Base-by-base conservation (phyloP, 1,140 invertebrate species). In the Hydropsyche tenuis region DNA sequence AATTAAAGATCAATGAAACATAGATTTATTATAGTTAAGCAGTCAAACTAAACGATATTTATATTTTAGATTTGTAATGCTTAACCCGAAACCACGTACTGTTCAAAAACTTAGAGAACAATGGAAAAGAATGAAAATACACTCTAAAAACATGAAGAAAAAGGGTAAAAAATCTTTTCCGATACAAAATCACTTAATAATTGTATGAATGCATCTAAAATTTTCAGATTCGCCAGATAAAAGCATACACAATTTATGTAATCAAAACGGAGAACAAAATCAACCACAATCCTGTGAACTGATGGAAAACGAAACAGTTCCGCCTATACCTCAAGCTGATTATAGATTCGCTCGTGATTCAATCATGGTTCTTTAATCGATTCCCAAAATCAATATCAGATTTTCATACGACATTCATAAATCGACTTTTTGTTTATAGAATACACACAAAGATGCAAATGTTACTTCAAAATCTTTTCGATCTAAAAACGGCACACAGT, bases 31-130 rank as follows among this genome's bases (percentile, higher is more conserved):
- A n/a, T n/a, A n/a, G n/a, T n/a, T n/a, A n/a, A n/a, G n/a, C n/a
- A 45, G 14, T n/a, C n/a, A n/a, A n/a, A n/a, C n/a, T n/a, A n/a
- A n/a, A n/a, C n/a, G n/a, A n/a, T n/a, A n/a, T n/a, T n/a, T n/a
- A n/a, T n/a, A n/a, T n/a, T 76, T 45, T 30, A 76, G 75, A 37
- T 77, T 77, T 64, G 62, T 77, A 51, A 70, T 77, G 62, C 62
- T 77, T 11, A 77, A 77, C 48, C 70, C 60, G 60, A 51, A 73
- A 42, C 76, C 76, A 14, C 27, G 76, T 37, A 73, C 76, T 30
- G 76, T 77, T n/a, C 76, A 77, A 48, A 77, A 77, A 71, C 71
- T 77, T 5, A 63, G 76, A 63, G 76, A 77, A 46, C 76, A 77
- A 27, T 77, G 76, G 76, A 77, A 77, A 46, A 30, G 76, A 60